Evolutionary conservation across 2,113 vertebrate species (phyloP).

Genomic region (Passer montanus): DNA sequence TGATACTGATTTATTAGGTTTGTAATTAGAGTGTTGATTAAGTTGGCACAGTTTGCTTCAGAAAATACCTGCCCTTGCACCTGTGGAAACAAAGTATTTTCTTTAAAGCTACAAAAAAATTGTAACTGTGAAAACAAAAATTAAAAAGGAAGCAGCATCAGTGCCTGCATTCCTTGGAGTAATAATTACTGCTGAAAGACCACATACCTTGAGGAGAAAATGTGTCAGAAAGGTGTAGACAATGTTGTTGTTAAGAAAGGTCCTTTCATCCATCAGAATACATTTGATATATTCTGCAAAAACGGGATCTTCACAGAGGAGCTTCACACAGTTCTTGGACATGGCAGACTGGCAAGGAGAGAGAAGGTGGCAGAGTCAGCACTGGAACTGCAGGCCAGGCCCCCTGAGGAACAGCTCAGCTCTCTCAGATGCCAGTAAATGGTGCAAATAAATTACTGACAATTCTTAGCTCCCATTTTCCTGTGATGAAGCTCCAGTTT

Average conservation of each 20-base stretch:
- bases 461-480: not conserved
- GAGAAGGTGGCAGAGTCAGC: not conserved
- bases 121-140: not conserved
- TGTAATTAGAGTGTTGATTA: constrained; percentile 90
- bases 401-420: not conserved
- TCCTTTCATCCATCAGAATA: constrained; percentile 96
- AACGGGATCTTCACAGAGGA: constrained; percentile 95
- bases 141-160: not conserved
- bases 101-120: not conserved
- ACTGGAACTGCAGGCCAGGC: not conserved
- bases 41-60: constrained; percentile 91
- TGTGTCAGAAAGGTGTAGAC: constrained; percentile 95
- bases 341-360: constrained; percentile 80
- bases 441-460: not conserved
- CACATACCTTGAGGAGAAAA: constrained; percentile 91
- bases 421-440: not conserved
- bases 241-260: constrained; percentile 92
- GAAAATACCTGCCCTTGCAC: constrained; percentile 94
- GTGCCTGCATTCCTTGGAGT: not conserved
- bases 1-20: constrained; percentile 95
- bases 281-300: constrained; percentile 98
- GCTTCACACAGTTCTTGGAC: constrained; percentile 96
- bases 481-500: not conserved
- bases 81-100: constrained; percentile 58
- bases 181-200: not conserved